Evolutionary conservation across 2,888 invertebrate genomes (phyloP).

Genomic region (Lycia hirtaria): DNA sequence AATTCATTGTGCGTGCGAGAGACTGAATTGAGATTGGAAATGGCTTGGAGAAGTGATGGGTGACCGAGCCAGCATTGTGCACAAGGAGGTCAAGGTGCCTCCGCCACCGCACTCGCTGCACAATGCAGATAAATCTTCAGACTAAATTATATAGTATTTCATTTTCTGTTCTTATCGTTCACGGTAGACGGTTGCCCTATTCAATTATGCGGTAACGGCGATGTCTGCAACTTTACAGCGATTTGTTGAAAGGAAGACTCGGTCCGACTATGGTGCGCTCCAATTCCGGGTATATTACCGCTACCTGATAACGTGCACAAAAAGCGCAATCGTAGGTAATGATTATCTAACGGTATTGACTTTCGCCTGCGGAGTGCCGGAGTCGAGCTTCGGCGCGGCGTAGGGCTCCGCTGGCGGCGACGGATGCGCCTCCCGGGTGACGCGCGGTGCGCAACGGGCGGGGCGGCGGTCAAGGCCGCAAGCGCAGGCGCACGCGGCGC

Average conservation of each 20-base stretch:
- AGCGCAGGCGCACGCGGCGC: constrained; percentile 60
- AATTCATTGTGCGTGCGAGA: constrained; percentile 4
- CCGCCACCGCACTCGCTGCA: constrained; percentile 3
- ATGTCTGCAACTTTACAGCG: background rate
- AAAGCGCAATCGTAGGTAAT: constrained; percentile 21
- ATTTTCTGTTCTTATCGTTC: background rate
- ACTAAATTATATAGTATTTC: background rate
- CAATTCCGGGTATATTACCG: constrained; percentile 18
- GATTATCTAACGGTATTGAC: constrained; percentile 31
- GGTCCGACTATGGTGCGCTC: background rate
- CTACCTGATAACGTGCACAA: constrained; percentile 29
- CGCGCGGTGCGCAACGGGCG: constrained; percentile 28
- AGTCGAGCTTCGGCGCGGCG: constrained; percentile 18
- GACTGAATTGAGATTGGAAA: constrained; percentile 2
- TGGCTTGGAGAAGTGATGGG: constrained; percentile 16
- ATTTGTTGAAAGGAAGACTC: constrained; percentile 3
- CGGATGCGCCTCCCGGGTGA: constrained; percentile 19
- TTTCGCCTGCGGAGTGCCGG: constrained; percentile 10
- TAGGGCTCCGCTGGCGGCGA: constrained; percentile 6
- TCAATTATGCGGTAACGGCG: background rate
- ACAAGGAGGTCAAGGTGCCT: constrained; percentile 22
- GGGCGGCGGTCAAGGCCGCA: constrained; percentile 74
- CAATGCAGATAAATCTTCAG: background rate
- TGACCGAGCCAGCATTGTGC: constrained; percentile 23
- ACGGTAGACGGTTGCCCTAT: background rate